A percentile compares a stretch with the other conserved stretches of the same genome.
Evolutionary conservation across 2,797 vertebrate genomes (phyloP).

Genomic region (Onychomys arenicola): DNA sequence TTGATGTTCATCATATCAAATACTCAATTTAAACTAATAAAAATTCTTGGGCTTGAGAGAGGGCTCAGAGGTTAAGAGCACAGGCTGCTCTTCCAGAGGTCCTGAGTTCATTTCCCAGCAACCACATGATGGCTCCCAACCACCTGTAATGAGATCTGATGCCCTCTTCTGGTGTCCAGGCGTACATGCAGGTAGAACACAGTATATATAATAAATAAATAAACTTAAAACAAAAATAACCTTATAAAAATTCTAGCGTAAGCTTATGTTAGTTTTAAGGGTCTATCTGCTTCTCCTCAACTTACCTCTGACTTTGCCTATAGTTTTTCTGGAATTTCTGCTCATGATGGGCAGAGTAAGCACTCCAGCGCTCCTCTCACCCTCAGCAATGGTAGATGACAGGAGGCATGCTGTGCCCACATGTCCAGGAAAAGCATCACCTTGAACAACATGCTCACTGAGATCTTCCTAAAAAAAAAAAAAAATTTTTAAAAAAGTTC

Average conservation of each 20-base stretch:
- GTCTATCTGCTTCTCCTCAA: background rate
- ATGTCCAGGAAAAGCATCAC: constrained; percentile 92
- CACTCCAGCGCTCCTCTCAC: constrained; percentile 92
- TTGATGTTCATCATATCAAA: background rate
- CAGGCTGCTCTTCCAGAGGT: no score
- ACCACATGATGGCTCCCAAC: no score
- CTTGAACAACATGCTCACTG: constrained; percentile 93
- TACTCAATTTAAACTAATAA: background rate
- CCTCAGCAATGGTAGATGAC: constrained; percentile 94
- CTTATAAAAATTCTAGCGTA: background rate
- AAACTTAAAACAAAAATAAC: no score
- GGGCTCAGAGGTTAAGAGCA: no score
- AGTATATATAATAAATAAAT: no score
- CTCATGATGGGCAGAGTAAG: constrained; percentile 97
- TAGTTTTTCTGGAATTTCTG: constrained; percentile 94
- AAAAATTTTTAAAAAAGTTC: constrained; percentile 37
- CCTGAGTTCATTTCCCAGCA: no score
- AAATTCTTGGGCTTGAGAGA: background rate
- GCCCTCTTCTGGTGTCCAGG: no score
- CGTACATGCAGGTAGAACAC: no score
- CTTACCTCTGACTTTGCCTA: constrained; percentile 98
- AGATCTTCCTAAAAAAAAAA: constrained; percentile 94
- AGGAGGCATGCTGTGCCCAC: constrained; percentile 96
- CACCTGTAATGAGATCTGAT: no score
- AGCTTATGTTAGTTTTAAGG: background rate